Conservation (phyloP, 2,888 invertebrate species). For the Nowickia ferox region DNA sequence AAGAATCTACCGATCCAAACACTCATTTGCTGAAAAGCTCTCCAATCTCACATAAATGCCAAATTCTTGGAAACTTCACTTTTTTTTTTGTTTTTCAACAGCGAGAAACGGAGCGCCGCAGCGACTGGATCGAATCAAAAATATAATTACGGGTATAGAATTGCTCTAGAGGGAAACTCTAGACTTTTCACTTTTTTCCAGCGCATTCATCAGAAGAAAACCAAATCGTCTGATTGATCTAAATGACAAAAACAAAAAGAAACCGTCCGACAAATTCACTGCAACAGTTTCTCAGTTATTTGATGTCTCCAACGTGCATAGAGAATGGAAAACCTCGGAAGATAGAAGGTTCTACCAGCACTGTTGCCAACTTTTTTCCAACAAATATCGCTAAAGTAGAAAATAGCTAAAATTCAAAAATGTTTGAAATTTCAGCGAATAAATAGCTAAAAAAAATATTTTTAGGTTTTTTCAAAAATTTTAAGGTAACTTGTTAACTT, state of each 20-base stretch:
- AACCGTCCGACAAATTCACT: constrained; percentile 14
- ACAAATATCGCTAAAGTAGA: too few relatives aligned
- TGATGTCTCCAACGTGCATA: too few relatives aligned
- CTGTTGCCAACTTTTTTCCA: too few relatives aligned
- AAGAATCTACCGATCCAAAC: constrained; percentile 22
- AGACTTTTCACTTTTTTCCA: constrained; percentile 19
- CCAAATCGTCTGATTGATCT: too few relatives aligned
- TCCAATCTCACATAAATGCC: constrained; percentile 15
- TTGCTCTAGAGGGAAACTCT: constrained; percentile 16
- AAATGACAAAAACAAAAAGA: constrained; percentile 18
- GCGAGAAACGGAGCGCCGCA: constrained; percentile 8
- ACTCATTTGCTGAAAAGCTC: constrained; percentile 22
- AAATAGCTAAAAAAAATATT: too few relatives aligned
- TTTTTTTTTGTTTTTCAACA: constrained; percentile 20
- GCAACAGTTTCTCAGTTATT: constrained; percentile 10
- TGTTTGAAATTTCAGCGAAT: too few relatives aligned
- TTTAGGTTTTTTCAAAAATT: too few relatives aligned
- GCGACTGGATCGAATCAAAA: constrained; percentile 14
- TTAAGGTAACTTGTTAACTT: too few relatives aligned
- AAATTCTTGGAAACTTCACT: constrained; percentile 15
- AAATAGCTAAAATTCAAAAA: too few relatives aligned
- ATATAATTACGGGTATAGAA: constrained; percentile 19
- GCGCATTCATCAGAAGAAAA: constrained; percentile 12
- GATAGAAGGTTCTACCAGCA: too few relatives aligned
- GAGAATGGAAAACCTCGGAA: too few relatives aligned